These are phyloP conservation scores for Leptopilina boulardi DNA, from an alignment of 1,140 invertebrate species.

Conservation along the genomic window DNA sequence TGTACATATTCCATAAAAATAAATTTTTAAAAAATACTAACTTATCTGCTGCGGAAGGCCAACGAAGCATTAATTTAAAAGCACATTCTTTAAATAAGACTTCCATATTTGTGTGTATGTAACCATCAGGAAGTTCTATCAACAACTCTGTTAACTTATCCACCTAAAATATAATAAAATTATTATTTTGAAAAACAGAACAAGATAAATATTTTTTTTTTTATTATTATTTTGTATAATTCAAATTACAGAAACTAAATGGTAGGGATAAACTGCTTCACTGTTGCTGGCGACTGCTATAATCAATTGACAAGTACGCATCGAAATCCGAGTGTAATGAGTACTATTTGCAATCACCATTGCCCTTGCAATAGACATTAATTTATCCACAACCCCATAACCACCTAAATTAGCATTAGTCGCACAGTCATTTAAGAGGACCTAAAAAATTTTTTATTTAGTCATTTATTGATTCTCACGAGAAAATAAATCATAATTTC, in stretches of 20 bases:
- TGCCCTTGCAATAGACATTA: conserved; percentile 71
- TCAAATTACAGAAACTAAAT: conserved; percentile 66
- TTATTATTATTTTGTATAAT: background rate
- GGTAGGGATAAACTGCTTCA: conserved; percentile 71
- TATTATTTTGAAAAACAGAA: background rate
- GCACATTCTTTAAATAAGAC: conserved; percentile 71
- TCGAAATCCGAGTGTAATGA: conserved; percentile 72
- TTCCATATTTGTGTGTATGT: conserved; percentile 71
- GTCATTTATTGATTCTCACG: background rate
- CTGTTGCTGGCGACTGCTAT: conserved; percentile 72
- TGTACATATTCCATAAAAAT: too few relatives aligned
- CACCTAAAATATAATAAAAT: conserved; percentile 61
- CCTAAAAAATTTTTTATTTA: conserved; percentile 54
- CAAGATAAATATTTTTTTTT: too few relatives aligned
- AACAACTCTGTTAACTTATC: conserved; percentile 72
- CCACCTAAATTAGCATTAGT: conserved; percentile 69
- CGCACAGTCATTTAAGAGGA: conserved; percentile 72
- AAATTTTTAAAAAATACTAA: conserved; percentile 52
- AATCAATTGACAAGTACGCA: conserved; percentile 73
- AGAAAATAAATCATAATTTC: background rate
- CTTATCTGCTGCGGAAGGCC: conserved; percentile 72
- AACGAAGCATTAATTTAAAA: conserved; percentile 73
- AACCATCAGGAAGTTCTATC: conserved; percentile 70
- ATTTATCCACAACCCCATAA: conserved; percentile 72
- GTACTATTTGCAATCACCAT: conserved; percentile 74